Evolutionary conservation across 2,888 invertebrate genomes (phyloP), one percentile per base, ranked within the genome.

Genomic region (Leucania comma): DNA sequence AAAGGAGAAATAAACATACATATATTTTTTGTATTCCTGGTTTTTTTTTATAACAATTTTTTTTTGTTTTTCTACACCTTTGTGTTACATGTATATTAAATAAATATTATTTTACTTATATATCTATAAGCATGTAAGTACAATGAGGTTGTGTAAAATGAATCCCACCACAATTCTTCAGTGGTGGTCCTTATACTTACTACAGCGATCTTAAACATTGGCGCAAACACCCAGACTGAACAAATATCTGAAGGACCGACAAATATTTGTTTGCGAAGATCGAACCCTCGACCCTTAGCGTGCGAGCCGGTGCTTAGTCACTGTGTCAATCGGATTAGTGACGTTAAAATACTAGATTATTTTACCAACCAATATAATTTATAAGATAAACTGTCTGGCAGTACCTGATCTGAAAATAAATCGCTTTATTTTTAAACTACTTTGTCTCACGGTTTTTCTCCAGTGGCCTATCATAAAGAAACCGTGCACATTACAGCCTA

Each of bases 261-360:
- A 70, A 72, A 78, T 78, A 70, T 72, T 72, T 78, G 78, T 12
- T 51, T 78, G 56, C 22, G 56, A 32, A 32, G 56, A 78, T 71
- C 50, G 78, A 70, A 46, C 56, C 50, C 42, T 70, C 42, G 56
- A 57, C 50, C 54, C 68, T 38, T 38, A 22, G 24, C 48, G 32
- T 42, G 20, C 42, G 17, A 68, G 12, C 29, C 77, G 42, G 14
- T 76, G n/a, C 29, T 48, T 66, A 66, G 32, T 46, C 56, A 78
- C 32, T 57, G 5, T 35, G 71, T 26, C 78, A 78, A 72, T 56
- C 38, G 10, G 56, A 51, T 46, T 42, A 24, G 32, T 35, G 26
- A 14, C 32, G 51, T 66, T 66, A 26, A 26, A 67, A 67, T n/a
- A 12, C 32, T 22, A 35, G 32, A 20, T 53, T 67, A 46, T 65